Evolutionary conservation across 2,888 invertebrate species (phyloP), one percentile per base, ranked within the genome.

Genomic region (Sarcophaga variegata): DNA sequence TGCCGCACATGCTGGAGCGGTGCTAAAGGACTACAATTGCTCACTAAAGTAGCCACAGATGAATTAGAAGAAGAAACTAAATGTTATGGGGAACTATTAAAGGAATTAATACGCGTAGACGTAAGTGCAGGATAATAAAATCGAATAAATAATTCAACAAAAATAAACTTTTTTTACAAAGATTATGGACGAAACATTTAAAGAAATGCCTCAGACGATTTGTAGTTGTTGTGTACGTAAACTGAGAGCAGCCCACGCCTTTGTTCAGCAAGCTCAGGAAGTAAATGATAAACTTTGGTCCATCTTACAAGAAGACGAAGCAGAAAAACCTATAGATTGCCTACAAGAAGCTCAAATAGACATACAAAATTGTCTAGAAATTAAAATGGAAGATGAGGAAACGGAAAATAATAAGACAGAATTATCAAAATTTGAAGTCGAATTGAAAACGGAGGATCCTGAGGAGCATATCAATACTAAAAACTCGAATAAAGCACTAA

Each of bases 281-380:
- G 81, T 76, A 6, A 79, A 87, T 80, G 63, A 76, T 20, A 81
- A 69, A 49, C 67, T 87, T 12, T 79, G 64, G 69, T 59, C 69
- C n/a, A 81, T 83, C 49, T 20, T 82, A 1, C 63, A 60, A 17
- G 76, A 79, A 8, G 20, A 14, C 14, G 54, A 71, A 71, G 66
- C 37, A 62, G 78, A 76, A 0, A 85, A 85, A 67, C 49, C 76
- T 4, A 71, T 75, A 49, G 87, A 87, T 72, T 87, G 87, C 22
- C 47, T 87, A 17, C 87, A 87, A 27, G 87, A 87, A 72, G 54
- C 87, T 14, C 84, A 87, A 45, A 84, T 87, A 27, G 87, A 87
- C 27, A 84, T 87, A 69, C 70, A 87, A 76, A 82, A 75, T 14
- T 87, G 87, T 25, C 79, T 87, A 49, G 87, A 87, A 63, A 87